These are phyloP conservation scores for Acheta domesticus DNA, from an alignment of 2,888 invertebrate genomes.

Conservation along the genomic window DNA sequence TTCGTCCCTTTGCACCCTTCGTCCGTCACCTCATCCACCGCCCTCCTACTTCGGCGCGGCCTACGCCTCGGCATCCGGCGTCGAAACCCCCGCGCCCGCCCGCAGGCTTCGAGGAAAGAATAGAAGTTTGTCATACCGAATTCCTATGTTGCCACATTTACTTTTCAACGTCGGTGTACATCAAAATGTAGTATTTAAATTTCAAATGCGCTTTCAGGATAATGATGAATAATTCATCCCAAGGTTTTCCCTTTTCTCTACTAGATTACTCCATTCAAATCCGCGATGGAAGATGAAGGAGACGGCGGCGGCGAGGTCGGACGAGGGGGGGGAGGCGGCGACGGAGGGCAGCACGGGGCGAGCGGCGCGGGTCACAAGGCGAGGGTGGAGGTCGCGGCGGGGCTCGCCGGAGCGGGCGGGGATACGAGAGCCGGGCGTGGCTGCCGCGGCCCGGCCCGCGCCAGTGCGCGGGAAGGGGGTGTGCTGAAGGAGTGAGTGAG, in stretches of 20 bases:
- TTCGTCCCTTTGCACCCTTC: no score
- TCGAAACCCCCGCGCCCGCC: neutral
- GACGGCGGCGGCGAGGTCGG: neutral
- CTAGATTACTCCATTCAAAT: constrained; percentile 2
- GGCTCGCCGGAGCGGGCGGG: no score
- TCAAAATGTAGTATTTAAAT: constrained; percentile 18
- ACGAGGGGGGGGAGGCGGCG: no score
- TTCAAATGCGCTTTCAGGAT: constrained; percentile 18
- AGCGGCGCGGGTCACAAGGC: no score
- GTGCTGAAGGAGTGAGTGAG: no score
- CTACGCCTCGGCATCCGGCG: neutral
- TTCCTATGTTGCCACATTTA: constrained; percentile 18
- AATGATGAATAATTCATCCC: constrained; percentile 18
- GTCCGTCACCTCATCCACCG: no score
- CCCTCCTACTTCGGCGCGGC: neutral
- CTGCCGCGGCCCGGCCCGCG: no score
- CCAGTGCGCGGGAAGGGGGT: no score
- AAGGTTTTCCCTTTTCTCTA: neutral
- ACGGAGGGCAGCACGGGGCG: no score
- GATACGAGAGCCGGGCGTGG: no score
- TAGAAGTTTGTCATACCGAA: neutral
- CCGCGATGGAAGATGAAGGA: constrained; percentile 2
- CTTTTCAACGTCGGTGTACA: constrained; percentile 2
- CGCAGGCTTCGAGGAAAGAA: neutral
- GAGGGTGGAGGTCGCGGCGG: no score